These are phyloP conservation scores for Philopedon plagiatum DNA, from an alignment of 2,888 invertebrate genomes.

Conservation along the genomic window DNA sequence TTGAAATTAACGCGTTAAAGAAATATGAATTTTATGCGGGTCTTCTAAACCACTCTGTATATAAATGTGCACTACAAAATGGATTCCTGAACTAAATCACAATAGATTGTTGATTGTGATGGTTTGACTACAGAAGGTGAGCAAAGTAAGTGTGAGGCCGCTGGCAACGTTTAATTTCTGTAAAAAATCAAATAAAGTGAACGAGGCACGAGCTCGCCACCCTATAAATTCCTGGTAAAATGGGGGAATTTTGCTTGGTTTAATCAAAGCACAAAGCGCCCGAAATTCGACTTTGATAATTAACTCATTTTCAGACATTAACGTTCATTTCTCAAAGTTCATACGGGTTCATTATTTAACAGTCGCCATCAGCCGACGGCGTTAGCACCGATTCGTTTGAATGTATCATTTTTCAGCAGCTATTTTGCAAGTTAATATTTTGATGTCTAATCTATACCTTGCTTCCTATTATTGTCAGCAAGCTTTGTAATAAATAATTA, in stretches of 20 bases:
- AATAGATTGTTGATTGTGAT: too few species aligned
- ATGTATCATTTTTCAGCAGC: conserved; percentile 42
- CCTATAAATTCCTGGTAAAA: conserved; percentile 58
- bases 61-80: too few species aligned
- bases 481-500: too few species aligned
- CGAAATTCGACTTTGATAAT: conserved; percentile 66
- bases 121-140: too few species aligned
- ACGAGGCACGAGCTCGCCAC: background rate
- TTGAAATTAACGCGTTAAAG: too few species aligned
- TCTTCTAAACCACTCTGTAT: too few species aligned
- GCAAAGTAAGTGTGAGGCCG: too few species aligned
- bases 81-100: too few species aligned
- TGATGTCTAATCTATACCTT: conserved; percentile 28
- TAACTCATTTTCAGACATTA: conserved; percentile 68
- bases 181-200: too few species aligned
- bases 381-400: conserved; percentile 35
- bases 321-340: conserved; percentile 68
- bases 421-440: conserved; percentile 34
- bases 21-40: too few species aligned
- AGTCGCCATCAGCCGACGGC: conserved; percentile 38
- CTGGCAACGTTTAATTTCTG: too few species aligned
- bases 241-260: conserved; percentile 57
- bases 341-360: conserved; percentile 68
- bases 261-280: conserved; percentile 65
- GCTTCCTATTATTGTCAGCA: background rate